Base-by-base conservation (phyloP, 2,888 invertebrate genomes). In the Conops quadrifasciatus region DNA sequence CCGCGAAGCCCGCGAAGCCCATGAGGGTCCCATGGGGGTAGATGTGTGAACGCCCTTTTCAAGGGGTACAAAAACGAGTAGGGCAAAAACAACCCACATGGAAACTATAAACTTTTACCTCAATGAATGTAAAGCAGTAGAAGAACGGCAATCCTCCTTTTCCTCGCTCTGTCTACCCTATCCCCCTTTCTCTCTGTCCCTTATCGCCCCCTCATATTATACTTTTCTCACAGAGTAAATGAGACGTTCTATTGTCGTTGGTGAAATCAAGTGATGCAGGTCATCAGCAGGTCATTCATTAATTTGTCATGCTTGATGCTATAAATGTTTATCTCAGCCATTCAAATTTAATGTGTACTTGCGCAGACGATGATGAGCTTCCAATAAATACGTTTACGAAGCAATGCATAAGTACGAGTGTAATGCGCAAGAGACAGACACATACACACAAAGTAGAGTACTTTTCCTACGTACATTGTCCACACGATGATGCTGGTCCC, bases 251-350 rank as follows among this genome's bases (percentile, higher is more conserved):
- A 26, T 9, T 28, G 21, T 16, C 26, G 1, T 28, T 16, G n/a
- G 15, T 53, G 2, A 28, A 58, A 24, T 58, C 58, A 28, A 58
- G 24, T 58, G 58, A 58, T 58, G 58, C 58, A 58, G 58, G 49
- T 49, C 64, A 64, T 47, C 64, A 15, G 16, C 28, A 47, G 64
- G 64, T 26, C 64, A 64, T 64, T 64, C 64, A 64, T 47, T 28
- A 64, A 64, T 64, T 64, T 64, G 64, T 47, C 64, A 45, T 64
- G 58, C 3, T 24, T 11, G 45, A 24, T 47, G 63, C 45, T 47
- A 24, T 64, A 26, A 28, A 26, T n/a, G 19, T 64, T 28, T 64
- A 64, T 47, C 64, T 49, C 47, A 15, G 28, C 11, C 47, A 49
- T 26, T 47, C 64, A 26, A 24, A 26, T 58, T 24, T 28, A 58